A percentile compares a stretch with the other conserved stretches of the same genome.
phyloP scores from a whole-genome alignment of 2,888 invertebrate species.

The Anticlea derivata region DNA sequence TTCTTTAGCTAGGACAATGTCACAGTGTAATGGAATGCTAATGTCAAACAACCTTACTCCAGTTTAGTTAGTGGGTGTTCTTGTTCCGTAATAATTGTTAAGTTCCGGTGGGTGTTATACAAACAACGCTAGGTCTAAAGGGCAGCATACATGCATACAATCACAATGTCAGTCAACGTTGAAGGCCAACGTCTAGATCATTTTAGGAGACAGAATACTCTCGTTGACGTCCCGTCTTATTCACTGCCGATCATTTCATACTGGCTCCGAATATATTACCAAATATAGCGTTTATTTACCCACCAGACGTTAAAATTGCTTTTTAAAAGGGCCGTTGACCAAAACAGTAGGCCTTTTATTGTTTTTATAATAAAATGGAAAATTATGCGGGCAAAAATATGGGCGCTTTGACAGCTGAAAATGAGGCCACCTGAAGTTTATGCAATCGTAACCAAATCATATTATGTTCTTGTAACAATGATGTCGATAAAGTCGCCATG shows the following conservation, averaged over 20 bases:
- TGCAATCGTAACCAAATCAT: constrained; percentile 5
- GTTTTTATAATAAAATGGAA: constrained; percentile 24
- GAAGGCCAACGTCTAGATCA: constrained; percentile 39
- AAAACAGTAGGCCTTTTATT: constrained; percentile 34
- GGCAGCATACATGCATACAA: constrained; percentile 68
- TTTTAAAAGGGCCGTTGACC: constrained; percentile 35
- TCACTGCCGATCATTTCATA: constrained; percentile 22
- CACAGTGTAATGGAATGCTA: constrained; percentile 54
- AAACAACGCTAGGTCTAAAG: constrained; percentile 41
- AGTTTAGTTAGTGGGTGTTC: constrained; percentile 61
- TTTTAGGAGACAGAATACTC: constrained; percentile 40
- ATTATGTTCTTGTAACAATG: constrained; percentile 7
- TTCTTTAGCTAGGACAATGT: constrained; percentile 31
- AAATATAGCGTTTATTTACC: constrained; percentile 40
- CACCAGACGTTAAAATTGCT: constrained; percentile 40
- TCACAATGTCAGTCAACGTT: constrained; percentile 54
- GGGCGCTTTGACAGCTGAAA: not conserved
- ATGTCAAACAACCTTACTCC: constrained; percentile 64
- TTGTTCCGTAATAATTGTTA: constrained; percentile 53
- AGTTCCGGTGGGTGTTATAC: constrained; percentile 73
- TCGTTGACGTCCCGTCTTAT: constrained; percentile 31
- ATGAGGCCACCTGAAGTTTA: not conserved
- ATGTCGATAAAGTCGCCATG: not conserved
- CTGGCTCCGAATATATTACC: constrained; percentile 27
- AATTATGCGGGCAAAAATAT: constrained; percentile 19